Conservation (phyloP, 2,797 vertebrate genomes). For the Xenentodon cancila region DNA sequence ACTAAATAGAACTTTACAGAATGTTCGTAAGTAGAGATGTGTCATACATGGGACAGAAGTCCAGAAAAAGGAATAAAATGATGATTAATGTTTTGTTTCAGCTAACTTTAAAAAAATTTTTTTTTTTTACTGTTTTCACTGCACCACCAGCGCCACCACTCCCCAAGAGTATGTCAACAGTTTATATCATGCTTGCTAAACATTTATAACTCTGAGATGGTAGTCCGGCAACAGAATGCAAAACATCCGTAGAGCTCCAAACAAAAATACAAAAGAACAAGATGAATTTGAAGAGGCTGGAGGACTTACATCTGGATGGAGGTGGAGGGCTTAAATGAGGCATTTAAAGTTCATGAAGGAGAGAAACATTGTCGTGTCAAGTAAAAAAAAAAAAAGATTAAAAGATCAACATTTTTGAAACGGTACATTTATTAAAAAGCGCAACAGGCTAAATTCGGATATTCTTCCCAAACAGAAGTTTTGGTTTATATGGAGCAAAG, state of each 20-base stretch:
- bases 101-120: no score
- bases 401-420: conserved; percentile 58
- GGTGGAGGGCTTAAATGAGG: background rate
- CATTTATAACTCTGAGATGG: conserved; percentile 84
- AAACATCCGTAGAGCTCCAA: conserved; percentile 86
- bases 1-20: conserved; percentile 25
- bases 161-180: conserved; percentile 56
- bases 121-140: conserved; percentile 19
- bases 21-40: conserved; percentile 13
- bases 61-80: conserved; percentile 29
- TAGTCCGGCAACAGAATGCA: conserved; percentile 82
- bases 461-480: conserved; percentile 85
- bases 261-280: conserved; percentile 80
- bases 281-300: conserved; percentile 53
- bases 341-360: conserved; percentile 22
- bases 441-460: conserved; percentile 78
- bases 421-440: conserved; percentile 80
- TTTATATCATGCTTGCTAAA: conserved; percentile 86
- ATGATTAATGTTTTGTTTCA: conserved; percentile 39
- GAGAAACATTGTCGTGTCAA: conserved; percentile 4
- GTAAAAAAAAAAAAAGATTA: conserved; percentile 49
- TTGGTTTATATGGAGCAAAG: conserved; percentile 67
- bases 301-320: conserved; percentile 75
- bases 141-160: conserved; percentile 39
- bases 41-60: conserved; percentile 27